phyloP scores from a whole-genome alignment of 2,113 vertebrate species.

The Synodontis membranacea region DNA sequence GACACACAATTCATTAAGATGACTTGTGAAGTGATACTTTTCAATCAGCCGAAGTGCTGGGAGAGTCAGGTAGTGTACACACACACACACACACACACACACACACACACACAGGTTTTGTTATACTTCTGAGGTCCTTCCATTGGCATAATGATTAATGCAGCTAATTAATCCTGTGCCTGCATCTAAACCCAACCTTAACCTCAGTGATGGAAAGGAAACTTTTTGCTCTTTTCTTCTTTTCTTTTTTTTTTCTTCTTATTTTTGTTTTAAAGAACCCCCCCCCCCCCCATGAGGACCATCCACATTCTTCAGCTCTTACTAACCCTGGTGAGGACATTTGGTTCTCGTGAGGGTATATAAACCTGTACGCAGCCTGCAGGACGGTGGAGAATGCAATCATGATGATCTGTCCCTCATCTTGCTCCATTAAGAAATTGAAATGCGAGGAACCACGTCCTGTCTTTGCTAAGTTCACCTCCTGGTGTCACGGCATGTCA shows the following conservation, averaged over 20 bases:
- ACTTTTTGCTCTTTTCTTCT: too few species aligned
- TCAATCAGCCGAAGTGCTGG: constrained; percentile 9
- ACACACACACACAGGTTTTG: not conserved
- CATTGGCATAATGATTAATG: too few species aligned
- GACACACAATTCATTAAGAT: constrained; percentile 2
- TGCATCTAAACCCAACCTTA: too few species aligned
- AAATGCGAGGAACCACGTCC: not conserved
- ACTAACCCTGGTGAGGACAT: too few species aligned
- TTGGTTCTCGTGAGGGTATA: too few species aligned
- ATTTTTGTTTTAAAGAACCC: too few species aligned
- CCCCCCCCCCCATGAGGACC: too few species aligned
- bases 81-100: constrained; percentile 25
- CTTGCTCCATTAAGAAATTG: not conserved
- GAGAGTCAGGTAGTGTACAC: not conserved
- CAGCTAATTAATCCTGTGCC: too few species aligned
- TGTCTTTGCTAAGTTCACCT: not conserved
- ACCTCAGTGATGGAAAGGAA: too few species aligned
- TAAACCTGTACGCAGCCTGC: not conserved
- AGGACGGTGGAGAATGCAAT: not conserved
- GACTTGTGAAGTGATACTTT: constrained; percentile 26
- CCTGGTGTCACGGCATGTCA: not conserved
- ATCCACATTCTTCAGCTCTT: too few species aligned
- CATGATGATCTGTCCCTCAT: not conserved
- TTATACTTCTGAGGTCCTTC: too few species aligned
- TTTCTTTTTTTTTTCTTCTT: too few species aligned